Base-by-base conservation (phyloP, 1,140 invertebrate genomes). In the Apolygus lucorum region DNA sequence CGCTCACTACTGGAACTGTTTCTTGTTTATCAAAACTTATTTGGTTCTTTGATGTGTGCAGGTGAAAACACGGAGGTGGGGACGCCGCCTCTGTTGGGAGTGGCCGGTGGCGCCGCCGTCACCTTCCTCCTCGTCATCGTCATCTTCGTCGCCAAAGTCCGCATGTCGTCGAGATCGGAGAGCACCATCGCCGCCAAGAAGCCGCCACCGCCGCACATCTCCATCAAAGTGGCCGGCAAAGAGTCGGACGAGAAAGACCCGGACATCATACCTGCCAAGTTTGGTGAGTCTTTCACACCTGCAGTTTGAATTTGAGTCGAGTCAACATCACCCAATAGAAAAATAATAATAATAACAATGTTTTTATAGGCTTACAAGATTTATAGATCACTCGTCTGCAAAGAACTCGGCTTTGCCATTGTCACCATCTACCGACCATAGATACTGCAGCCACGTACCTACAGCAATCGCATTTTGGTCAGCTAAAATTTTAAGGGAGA, bases 221-320 rank as follows among this genome's bases (percentile, higher is more conserved):
- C 76, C 76, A 80, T 79, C 75, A 84, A 79, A 73, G 75, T 77
- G 1, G 75, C 76, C 68, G 71, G 26, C 28, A 80, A 80, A 73
- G 80, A 81, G 72, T 76, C 78, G 67, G 84, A 87, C 72, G 86
- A 87, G 78, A 84, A 85, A 76, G 87, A 89, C 80, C 87, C 87
- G 22, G 87, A 89, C 78, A 83, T 88, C 49, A 89, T 89, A 76
- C 87, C 87, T 70, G 87, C 86, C 65, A 87, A 88, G 81, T 88
- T 85, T 74, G 86, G 87, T 87, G 79, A 83, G 81, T 4, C 11
- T 11, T 11, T 54, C 25, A n/a, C 2, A 54, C 25, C 42, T 49
- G 42, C n/a, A n/a, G n/a, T n/a, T n/a, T n/a, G n/a, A n/a, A n/a
- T n/a, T n/a, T n/a, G n/a, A n/a, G n/a, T n/a, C n/a, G n/a, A n/a